Conservation (phyloP, 1,140 invertebrate genomes). For the Drosophila willistoni region DNA sequence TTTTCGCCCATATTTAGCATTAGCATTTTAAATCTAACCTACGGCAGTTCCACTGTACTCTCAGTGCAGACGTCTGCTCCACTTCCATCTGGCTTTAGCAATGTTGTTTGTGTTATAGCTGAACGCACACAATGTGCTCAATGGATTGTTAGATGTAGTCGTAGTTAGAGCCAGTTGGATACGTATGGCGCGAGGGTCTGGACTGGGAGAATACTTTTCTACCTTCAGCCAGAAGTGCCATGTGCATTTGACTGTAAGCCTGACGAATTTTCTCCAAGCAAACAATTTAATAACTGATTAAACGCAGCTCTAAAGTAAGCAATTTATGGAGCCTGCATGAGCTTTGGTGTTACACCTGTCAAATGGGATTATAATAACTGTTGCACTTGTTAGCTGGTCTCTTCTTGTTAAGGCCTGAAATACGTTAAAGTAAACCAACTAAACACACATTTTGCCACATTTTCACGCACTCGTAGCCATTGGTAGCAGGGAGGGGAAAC, state of each 20-base stretch:
- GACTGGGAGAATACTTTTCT: neutral
- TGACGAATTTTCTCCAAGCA: conserved; percentile 39
- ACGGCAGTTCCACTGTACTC: conserved; percentile 30
- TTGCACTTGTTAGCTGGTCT: conserved; percentile 6
- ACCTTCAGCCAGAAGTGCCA: neutral
- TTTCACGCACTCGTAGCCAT: conserved; percentile 23
- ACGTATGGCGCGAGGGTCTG: neutral
- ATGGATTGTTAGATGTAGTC: conserved; percentile 34
- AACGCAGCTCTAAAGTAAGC: conserved; percentile 21
- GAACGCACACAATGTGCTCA: conserved; percentile 53
- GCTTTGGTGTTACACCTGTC: conserved; percentile 10
- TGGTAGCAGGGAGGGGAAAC: neutral
- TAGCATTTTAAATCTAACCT: neutral
- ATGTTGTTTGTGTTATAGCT: conserved; percentile 51
- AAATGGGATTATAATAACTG: conserved; percentile 22
- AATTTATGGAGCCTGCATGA: conserved; percentile 2
- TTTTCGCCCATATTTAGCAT: too few species aligned
- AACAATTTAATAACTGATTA: conserved; percentile 61
- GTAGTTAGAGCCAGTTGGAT: conserved; percentile 3
- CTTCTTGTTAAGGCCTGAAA: conserved; percentile 4
- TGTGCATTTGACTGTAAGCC: conserved; percentile 36
- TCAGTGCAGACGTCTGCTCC: neutral
- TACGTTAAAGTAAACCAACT: conserved; percentile 4
- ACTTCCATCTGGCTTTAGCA: conserved; percentile 13
- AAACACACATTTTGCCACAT: conserved; percentile 14